These are phyloP conservation scores for Hyalella azteca DNA, from an alignment of 2,888 invertebrate species.

Conservation along the genomic window DNA sequence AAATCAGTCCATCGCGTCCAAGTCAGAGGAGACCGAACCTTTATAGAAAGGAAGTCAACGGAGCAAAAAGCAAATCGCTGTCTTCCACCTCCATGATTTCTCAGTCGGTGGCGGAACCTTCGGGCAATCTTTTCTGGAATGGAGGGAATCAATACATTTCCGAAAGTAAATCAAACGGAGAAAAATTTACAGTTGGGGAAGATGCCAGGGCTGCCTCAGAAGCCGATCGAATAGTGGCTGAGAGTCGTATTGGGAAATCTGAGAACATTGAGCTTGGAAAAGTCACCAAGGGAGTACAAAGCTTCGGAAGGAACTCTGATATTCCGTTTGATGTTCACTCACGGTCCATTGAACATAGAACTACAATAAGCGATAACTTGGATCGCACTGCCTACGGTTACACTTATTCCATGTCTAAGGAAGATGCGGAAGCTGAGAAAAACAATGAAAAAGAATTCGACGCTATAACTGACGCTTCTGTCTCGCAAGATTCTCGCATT, in stretches of 20 bases:
- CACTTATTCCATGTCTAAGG: not conserved
- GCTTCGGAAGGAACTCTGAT: too few relatives aligned
- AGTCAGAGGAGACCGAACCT: not conserved
- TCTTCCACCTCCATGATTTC: conserved; percentile 17
- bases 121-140: conserved; percentile 14
- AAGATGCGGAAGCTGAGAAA: not conserved
- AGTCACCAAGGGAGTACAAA: too few relatives aligned
- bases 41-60: not conserved
- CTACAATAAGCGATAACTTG: not conserved
- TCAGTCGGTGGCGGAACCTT: conserved; percentile 2
- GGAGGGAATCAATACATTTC: conserved; percentile 14
- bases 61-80: conserved; percentile 1
- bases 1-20: not conserved
- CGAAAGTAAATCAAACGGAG: conserved; percentile 7
- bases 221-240: not conserved
- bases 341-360: not conserved
- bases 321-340: too few relatives aligned
- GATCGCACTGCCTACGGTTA: not conserved
- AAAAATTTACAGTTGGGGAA: not conserved
- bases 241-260: too few relatives aligned
- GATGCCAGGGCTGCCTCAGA: not conserved
- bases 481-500: not conserved
- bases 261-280: too few relatives aligned
- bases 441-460: not conserved
- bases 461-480: not conserved